These are phyloP conservation scores for Drosophila ogumai DNA, from an alignment of 1,140 invertebrate species.

Conservation along the genomic window DNA sequence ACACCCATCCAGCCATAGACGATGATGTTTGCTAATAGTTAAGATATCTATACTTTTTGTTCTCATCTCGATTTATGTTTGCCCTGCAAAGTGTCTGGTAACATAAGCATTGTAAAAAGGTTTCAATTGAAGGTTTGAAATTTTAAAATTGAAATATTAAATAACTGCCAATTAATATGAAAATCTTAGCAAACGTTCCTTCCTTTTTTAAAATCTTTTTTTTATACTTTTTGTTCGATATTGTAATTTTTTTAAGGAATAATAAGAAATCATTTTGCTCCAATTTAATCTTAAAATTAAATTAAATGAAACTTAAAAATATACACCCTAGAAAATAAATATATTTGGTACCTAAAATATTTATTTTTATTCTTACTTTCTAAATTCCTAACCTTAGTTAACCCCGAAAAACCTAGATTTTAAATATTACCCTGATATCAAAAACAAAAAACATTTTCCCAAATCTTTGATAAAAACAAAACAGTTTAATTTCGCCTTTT, in stretches of 20 bases:
- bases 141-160: neutral
- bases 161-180: neutral
- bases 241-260: too few relatives aligned
- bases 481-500: conserved; percentile 21
- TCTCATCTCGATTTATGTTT: neutral
- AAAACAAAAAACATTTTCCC: neutral
- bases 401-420: neutral
- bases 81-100: neutral
- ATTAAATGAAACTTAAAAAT: neutral
- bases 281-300: neutral
- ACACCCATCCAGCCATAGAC: conserved; percentile 51
- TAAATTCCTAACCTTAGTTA: too few relatives aligned
- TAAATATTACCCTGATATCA: too few relatives aligned
- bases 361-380: too few relatives aligned
- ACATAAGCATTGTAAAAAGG: conserved; percentile 24
- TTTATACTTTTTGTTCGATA: too few relatives aligned
- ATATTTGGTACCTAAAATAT: neutral
- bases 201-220: too few relatives aligned
- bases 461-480: neutral
- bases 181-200: too few relatives aligned
- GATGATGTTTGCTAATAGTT: conserved; percentile 78
- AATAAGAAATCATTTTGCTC: neutral
- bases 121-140: conserved; percentile 18
- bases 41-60: neutral
- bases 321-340: neutral